Conservation (phyloP, 1,140 invertebrate genomes). For the Drosophila sturtevanti region DNA sequence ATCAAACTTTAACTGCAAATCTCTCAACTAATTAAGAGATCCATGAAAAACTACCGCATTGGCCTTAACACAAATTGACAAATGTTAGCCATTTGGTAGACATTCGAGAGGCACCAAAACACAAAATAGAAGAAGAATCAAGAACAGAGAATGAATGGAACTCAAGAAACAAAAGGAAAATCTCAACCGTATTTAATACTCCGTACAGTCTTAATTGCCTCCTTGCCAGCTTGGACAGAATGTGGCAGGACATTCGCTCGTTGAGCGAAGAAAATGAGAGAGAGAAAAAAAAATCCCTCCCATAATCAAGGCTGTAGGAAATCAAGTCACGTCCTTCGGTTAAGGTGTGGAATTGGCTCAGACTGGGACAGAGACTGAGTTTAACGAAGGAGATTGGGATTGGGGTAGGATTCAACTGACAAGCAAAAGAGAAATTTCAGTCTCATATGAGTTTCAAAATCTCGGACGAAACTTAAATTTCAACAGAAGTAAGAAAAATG, state of each 20-base stretch:
- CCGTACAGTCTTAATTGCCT: slow-evolving; percentile 67
- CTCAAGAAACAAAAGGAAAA: slow-evolving; percentile 32
- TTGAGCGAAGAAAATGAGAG: slow-evolving; percentile 24
- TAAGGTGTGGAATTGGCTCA: slow-evolving; percentile 65
- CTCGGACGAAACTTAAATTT: slow-evolving; percentile 51
- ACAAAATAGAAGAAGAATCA: slow-evolving; percentile 24
- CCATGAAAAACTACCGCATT: slow-evolving; percentile 61
- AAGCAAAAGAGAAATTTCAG: background rate
- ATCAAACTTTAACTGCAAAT: slow-evolving; percentile 14
- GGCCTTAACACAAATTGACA: slow-evolving; percentile 76
- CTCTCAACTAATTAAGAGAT: slow-evolving; percentile 60
- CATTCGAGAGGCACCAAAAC: slow-evolving; percentile 38
- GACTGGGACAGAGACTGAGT: slow-evolving; percentile 29
- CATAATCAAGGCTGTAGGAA: slow-evolving; percentile 71
- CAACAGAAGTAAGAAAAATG: slow-evolving; percentile 30
- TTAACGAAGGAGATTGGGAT: slow-evolving; percentile 15
- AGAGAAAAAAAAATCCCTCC: background rate
- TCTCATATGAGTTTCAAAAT: slow-evolving; percentile 41
- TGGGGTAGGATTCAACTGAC: slow-evolving; percentile 27
- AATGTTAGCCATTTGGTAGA: slow-evolving; percentile 67
- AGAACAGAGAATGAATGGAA: background rate
- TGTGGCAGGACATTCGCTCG: slow-evolving; percentile 35
- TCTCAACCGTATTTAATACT: slow-evolving; percentile 50
- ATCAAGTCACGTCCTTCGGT: slow-evolving; percentile 69
- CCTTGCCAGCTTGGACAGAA: slow-evolving; percentile 24